Base-by-base conservation (phyloP, 2,113 vertebrate genomes). In the Tretioscincus oriximinensis region DNA sequence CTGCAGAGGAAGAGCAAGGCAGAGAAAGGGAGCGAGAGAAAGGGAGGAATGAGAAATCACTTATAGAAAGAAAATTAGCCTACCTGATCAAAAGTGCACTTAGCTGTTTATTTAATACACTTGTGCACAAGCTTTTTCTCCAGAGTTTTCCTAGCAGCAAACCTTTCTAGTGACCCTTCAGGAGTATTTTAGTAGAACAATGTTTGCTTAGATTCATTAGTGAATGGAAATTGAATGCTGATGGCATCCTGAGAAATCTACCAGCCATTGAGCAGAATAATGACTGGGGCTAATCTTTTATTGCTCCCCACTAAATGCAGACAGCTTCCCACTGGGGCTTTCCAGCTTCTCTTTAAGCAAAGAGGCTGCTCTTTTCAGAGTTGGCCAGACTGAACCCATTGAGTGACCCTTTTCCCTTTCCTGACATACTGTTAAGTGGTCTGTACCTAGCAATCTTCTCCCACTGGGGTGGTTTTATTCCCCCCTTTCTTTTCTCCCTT, bases 391-490 rank as follows among this genome's bases (percentile, higher is more conserved):
- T 84, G 70, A 81, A 28, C 14, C 7, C 0, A 11, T 3, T 29
- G 18, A 29, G 45, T n/a, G 22, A 18, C 1, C 31, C 16, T 58
- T 21, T 31, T 60, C 29, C 49, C 66, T 47, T 18, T 67, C 2
- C 20, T 20, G 45, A 69, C 61, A 47, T 11, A 45, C 31, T 67
- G n/a, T 20, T 75, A 83, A 26, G 54, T 68, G 70, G 26, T 68
- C 26, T n/a, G 28, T 35, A 80, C 22, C 77, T 84, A 75, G 72
- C 66, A 77, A 66, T 78, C 41, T 63, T 76, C 77, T 76, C 49
- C 2, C 9, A 67, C 31, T 31, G 81, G 35, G 35, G 35, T 41
- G 35, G 35, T 41, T 80, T 73, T 73, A 49, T 28, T 1, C n/a
- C 49, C 22, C 65, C 54, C 54, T 41, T 41, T 41, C 35, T 41